Evolutionary conservation across 2,797 vertebrate genomes (phyloP).

Genomic region (Danio jaintianensis): DNA sequence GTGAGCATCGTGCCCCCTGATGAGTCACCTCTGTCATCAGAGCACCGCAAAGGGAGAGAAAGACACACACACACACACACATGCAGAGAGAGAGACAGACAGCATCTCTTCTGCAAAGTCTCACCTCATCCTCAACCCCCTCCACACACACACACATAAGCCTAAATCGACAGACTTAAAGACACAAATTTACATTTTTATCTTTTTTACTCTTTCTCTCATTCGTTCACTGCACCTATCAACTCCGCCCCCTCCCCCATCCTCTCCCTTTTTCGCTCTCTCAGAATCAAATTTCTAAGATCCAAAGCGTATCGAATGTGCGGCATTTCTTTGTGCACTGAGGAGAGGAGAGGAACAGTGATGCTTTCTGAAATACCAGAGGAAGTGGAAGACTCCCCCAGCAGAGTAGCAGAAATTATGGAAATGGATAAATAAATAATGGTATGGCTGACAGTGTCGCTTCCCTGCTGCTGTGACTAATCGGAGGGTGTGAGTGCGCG

Average conservation of each 20-base stretch:
- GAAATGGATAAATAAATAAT: constrained; percentile 65
- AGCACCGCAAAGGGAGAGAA: constrained; percentile 58
- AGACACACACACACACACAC: constrained; percentile 41
- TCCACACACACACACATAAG: constrained; percentile 33
- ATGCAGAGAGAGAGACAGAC: constrained; percentile 30
- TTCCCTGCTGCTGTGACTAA: constrained; percentile 62
- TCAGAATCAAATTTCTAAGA: constrained; percentile 65
- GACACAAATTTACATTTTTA: constrained; percentile 49
- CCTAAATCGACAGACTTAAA: constrained; percentile 51
- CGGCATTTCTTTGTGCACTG: constrained; percentile 57
- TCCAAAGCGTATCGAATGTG: constrained; percentile 62
- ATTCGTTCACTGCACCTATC: constrained; percentile 16
- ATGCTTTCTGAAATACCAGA: constrained; percentile 58
- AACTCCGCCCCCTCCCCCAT: constrained; percentile 5
- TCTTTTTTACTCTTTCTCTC: constrained; percentile 19
- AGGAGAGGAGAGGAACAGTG: constrained; percentile 52
- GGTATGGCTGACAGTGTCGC: constrained; percentile 53
- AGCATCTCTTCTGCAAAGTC: constrained; percentile 54
- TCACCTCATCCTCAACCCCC: constrained; percentile 51
- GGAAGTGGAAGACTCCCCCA: constrained; percentile 54
- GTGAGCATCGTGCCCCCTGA: constrained; percentile 60
- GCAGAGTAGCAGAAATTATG: constrained; percentile 59
- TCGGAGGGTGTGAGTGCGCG: constrained; percentile 49
- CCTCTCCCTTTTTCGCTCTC: constrained; percentile 22
- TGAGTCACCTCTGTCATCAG: constrained; percentile 69